Percentiles rank a stretch among this genome's conserved stretches.
Conservation (phyloP, 2,888 invertebrate species). For the Nymphalis c-album region DNA sequence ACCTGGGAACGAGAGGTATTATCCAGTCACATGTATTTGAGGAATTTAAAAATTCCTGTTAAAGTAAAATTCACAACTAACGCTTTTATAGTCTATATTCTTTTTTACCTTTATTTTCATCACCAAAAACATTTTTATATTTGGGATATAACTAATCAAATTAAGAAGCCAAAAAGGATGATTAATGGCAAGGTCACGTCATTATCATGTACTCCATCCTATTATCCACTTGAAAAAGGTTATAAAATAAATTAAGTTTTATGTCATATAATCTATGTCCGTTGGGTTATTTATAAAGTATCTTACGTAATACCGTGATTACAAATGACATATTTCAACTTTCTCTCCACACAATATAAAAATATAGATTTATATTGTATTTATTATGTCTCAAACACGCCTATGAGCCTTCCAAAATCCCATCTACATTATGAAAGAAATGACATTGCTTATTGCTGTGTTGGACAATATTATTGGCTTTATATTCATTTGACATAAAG, state of each 20-base stretch:
- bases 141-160: neutral
- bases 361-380: conserved; percentile 37
- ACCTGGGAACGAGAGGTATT: conserved; percentile 38
- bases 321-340: conserved; percentile 41
- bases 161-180: conserved; percentile 1
- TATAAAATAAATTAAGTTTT: conserved; percentile 16
- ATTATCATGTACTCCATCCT: neutral
- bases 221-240: conserved; percentile 6
- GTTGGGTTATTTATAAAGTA: conserved; percentile 17
- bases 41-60: conserved; percentile 23
- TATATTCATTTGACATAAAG: conserved; percentile 10
- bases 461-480: conserved; percentile 11
- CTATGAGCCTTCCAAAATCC: conserved; percentile 30
- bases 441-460: neutral
- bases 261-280: conserved; percentile 18
- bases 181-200: neutral
- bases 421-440: conserved; percentile 12
- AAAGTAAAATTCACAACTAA: neutral
- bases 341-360: conserved; percentile 36
- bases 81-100: neutral
- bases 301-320: conserved; percentile 34
- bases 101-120: too few relatives aligned
- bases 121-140: neutral
- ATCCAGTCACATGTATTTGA: conserved; percentile 36
- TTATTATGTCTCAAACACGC: conserved; percentile 35